Conservation (phyloP, 2,888 invertebrate genomes). For the Sclerodermus sp. region DNA sequence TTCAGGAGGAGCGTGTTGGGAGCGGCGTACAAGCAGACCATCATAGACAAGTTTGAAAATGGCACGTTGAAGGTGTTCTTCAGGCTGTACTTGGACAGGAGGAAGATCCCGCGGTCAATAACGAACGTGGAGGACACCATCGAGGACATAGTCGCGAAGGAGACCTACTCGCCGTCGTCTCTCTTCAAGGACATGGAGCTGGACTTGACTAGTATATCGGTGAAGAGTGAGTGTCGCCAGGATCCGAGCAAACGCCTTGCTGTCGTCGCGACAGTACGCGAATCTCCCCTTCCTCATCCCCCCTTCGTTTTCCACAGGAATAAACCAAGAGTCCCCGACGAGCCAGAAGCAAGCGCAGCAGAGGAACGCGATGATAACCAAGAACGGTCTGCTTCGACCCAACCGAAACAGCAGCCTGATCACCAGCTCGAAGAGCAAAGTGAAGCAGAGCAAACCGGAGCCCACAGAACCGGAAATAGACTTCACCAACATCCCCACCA, state of each 20-base stretch:
- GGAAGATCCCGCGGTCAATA: slow-evolving; percentile 78
- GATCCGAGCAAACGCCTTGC: no score
- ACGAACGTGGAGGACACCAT: slow-evolving; percentile 76
- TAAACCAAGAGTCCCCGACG: slow-evolving; percentile 33
- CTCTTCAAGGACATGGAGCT: slow-evolving; percentile 72
- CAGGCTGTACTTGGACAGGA: slow-evolving; percentile 75
- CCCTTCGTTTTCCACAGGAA: slow-evolving; percentile 36
- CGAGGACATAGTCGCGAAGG: slow-evolving; percentile 73
- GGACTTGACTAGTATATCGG: slow-evolving; percentile 71
- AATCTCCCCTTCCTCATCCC: no score
- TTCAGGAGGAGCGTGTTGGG: slow-evolving; percentile 67
- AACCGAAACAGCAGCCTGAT: slow-evolving; percentile 45
- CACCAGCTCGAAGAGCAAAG: slow-evolving; percentile 38
- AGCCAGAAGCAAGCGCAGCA: slow-evolving; percentile 39
- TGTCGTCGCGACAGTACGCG: no score
- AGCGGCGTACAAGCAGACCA: slow-evolving; percentile 54
- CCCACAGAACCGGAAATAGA: slow-evolving; percentile 47
- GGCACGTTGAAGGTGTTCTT: slow-evolving; percentile 77
- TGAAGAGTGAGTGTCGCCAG: slow-evolving; percentile 74
- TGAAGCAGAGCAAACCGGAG: slow-evolving; percentile 36
- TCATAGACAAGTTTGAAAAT: slow-evolving; percentile 76
- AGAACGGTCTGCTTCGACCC: slow-evolving; percentile 49
- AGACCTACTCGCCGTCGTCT: slow-evolving; percentile 72
- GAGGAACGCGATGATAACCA: slow-evolving; percentile 53
- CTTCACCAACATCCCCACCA: slow-evolving; percentile 51